Base-by-base conservation (phyloP, 2,888 invertebrate species). In the Carcina quercana region DNA sequence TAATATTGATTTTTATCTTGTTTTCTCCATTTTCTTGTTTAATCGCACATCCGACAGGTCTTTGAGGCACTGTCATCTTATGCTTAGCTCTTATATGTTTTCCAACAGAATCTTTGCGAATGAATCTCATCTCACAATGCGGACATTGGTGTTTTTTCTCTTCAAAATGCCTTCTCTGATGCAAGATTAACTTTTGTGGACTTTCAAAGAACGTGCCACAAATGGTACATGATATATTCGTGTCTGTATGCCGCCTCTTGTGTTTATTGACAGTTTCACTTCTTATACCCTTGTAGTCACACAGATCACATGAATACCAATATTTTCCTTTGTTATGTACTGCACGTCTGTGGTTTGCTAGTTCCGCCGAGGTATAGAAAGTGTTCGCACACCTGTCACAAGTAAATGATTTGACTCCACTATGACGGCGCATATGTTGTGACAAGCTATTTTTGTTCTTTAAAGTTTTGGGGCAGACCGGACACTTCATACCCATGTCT, bases 371-470 rank as follows among this genome's bases (percentile, higher is more conserved):
- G 0, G 74, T 71, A 29, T 49, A 75, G 34, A 73, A 80, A 11
- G 68, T 54, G 4, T 62, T 54, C 0, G 72, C 68, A 43, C 80
- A 82, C 8, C 49, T 49, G 30, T 79, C 79, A 50, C 80, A 80
- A 0, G 71, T 57, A 32, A 41, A 73, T 0, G 60, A 48, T 35
- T 68, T 75, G 0, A 64, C 42, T 1, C 68, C 72, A 1, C 50
- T 52, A 30, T 80, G 80, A 8, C 80, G 41, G 27, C 51, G 43
- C 62, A 78, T 64, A 26, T 82, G 80, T 2, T 40, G 37, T 0
- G 31, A 33, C 6, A 70, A 45, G 24, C 28, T 46, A 2, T 34
- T 34, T 6, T 51, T 57, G 12, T 45, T 53, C 28, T 53, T 59
- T 0, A 78, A 47, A 0, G 50, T 39, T 43, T 68, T 69, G 7